Base-by-base conservation (phyloP, 2,888 invertebrate genomes). In the Cistogaster globosa region DNA sequence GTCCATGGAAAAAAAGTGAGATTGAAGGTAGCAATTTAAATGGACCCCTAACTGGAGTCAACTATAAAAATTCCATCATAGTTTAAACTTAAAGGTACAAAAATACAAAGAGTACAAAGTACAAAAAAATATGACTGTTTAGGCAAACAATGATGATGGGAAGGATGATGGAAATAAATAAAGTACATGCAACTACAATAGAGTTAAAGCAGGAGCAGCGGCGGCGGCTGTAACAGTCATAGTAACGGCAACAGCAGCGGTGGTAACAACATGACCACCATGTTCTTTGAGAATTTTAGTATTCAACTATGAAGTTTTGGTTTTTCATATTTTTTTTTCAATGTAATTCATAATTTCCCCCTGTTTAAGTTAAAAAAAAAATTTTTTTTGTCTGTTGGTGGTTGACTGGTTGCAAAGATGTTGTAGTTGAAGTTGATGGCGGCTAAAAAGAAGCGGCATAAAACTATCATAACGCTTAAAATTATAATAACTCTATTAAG, bases 401-500 rank as follows among this genome's bases (percentile, higher is more conserved):
- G 58, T 69, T 58, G 71, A 48, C 48, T 65, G 42, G 69, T 51
- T 71, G 65, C 83, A 42, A 57, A 74, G 63, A 74, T 78, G 74
- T 78, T 74, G 77, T 58, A 60, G 72, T 55, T 78, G 72, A 60
- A 58, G 78, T 51, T 79, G 80, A 77, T 78, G 78, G 68, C 82
- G 78, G 69, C 69, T 58, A 60, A 78, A 62, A 84, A 80, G 79
- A 76, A 80, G 84, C 81, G 85, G 69, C 81, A 65, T 71, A 65
- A 79, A 78, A 79, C 85, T 85, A 91, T 91, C 90, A 90, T 91
- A 91, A 89, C 91, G 91, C 91, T 90, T 91, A 90, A 90, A 85
- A 90, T 91, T 91, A 90, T 90, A 90, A 90, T 90, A 91, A 90
- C 90, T 90, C 91, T 90, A 90, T 90, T 90, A 90, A 89, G 81